Conservation (phyloP, 2,113 vertebrate species). For the Nothoprocta pentlandii region DNA sequence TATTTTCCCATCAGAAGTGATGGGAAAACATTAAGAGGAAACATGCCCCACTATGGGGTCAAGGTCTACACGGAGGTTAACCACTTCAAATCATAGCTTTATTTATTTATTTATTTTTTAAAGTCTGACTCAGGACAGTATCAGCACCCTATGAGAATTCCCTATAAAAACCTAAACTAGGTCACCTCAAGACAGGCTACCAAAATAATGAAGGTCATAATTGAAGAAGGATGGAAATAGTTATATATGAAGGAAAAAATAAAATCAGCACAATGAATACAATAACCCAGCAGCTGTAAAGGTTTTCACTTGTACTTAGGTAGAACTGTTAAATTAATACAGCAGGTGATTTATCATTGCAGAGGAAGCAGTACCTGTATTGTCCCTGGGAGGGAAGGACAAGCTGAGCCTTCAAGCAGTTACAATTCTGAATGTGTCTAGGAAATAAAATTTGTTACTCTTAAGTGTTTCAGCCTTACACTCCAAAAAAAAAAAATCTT, state of each 20-base stretch:
- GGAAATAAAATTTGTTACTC: neutral
- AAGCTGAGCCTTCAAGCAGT: neutral
- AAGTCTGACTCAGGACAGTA: neutral
- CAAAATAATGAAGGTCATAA: neutral
- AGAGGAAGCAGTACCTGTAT: rapidly evolving
- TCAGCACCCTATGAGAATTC: conserved; percentile 3
- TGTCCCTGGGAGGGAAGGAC: neutral
- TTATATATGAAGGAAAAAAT: neutral
- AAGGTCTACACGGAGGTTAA: neutral
- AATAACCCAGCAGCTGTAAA: neutral
- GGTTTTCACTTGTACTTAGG: neutral
- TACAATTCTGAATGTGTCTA: neutral
- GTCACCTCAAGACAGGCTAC: neutral
- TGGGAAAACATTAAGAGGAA: neutral
- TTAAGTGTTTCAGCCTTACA: neutral
- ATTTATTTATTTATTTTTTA: neutral
- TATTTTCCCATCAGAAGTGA: neutral
- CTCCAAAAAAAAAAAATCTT: neutral
- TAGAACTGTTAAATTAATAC: neutral
- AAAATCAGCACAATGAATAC: neutral
- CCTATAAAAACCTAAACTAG: conserved; percentile 43
- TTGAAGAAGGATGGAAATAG: neutral
- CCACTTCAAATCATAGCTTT: neutral
- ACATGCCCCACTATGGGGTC: neutral
- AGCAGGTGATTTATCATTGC: neutral